Evolutionary conservation across 2,888 invertebrate species (phyloP).

Genomic region (Celastrina argiolus): DNA sequence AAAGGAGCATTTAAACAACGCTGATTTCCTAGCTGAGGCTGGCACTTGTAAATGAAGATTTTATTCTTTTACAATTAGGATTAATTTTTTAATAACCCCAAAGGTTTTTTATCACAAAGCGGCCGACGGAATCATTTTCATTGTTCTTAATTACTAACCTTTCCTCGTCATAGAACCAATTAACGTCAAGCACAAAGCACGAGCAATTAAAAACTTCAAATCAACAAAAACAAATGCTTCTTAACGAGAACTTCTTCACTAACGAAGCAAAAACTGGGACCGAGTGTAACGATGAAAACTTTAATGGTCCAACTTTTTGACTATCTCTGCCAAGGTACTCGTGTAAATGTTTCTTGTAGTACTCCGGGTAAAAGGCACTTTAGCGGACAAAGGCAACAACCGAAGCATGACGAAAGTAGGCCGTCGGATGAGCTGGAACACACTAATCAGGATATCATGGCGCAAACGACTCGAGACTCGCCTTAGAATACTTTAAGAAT

Average conservation of each 20-base stretch:
- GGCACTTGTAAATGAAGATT: not conserved
- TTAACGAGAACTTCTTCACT: constrained; percentile 18
- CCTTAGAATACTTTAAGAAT: constrained; percentile 11
- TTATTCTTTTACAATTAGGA: not conserved
- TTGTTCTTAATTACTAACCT: not conserved
- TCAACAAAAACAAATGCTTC: constrained; percentile 22
- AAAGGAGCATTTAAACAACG: not conserved
- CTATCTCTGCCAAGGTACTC: constrained; percentile 24
- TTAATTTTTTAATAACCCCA: not conserved
- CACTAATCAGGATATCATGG: constrained; percentile 25
- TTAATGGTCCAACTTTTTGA: constrained; percentile 23
- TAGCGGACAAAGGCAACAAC: constrained; percentile 48
- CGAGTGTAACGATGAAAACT: constrained; percentile 17
- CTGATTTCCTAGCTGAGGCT: not conserved
- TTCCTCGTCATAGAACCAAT: not conserved
- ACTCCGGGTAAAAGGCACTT: constrained; percentile 23
- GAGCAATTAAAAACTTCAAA: constrained; percentile 24
- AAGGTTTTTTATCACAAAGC: not conserved
- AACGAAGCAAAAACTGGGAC: constrained; percentile 23
- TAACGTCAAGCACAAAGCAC: constrained; percentile 20
- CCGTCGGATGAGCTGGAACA: constrained; percentile 37
- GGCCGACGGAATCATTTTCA: not conserved
- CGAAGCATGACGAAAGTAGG: constrained; percentile 50
- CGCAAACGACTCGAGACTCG: not conserved
- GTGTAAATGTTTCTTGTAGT: constrained; percentile 22